Base-by-base conservation (phyloP, 2,113 vertebrate species). In the Chaetodon auriga region DNA sequence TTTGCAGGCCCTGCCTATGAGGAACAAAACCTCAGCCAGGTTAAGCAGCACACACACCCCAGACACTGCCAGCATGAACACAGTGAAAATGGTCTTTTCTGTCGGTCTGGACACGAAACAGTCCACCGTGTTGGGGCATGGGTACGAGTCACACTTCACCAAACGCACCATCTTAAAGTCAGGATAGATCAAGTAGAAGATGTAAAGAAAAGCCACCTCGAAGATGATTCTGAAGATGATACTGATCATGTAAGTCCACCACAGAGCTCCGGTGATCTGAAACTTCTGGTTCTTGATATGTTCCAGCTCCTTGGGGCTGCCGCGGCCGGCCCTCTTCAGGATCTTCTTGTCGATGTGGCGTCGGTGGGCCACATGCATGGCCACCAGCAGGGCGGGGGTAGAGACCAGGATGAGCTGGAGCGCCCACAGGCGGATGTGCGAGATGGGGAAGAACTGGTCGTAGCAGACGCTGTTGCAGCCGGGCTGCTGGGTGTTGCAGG, bases 401-500 rank as follows among this genome's bases (percentile, higher is more conserved):
- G 98, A 98, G 57, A 99, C 98, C 0, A 99, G 94, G 91, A 99
- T 99, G 81, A 99, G 96, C 88, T 99, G 98, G 69, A 99, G 95
- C 0, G 97, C 96, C 98, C 98, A 99, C 75, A 99, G 95, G 2
- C 98, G 97, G 85, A 99, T 97, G 61, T 99, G 98, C 1, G 98
- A 99, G 88, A 99, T 97, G 89, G 98, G 98, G 91, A 99, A 99
- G 88, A 98, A 99, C 90, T 99, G 97, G 90, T 99, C 98, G 0
- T 98, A 99, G 92, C 98, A 99, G 80, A 99, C 98, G 0, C 98
- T 99, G 95, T 99, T 97, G 94, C 98, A 99, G 85, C 98, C 98
- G 0, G 98, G 98, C 94, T 99, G 98, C 89, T 97, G 97, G n/a
- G 98, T 99, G 92, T 99, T 99, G 94, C 98, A 99, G 90, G 95